These are phyloP conservation scores for Apis dorsata DNA, from an alignment of 1,140 invertebrate genomes.

Conservation along the genomic window DNA sequence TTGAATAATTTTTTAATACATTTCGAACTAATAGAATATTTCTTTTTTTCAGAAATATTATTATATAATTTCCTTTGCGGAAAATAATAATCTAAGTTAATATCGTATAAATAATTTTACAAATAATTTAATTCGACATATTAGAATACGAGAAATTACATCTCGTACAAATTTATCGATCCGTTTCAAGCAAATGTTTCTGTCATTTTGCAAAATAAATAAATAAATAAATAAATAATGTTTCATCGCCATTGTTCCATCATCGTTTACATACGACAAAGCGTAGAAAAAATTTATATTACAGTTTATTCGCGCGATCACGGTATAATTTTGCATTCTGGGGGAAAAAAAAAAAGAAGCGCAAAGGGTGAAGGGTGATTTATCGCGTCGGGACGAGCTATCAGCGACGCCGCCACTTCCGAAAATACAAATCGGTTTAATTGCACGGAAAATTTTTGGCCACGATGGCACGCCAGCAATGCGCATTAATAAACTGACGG, in stretches of 20 bases:
- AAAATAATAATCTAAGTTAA: too few species aligned
- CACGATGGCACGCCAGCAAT: slow-evolving; percentile 54
- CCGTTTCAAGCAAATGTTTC: not conserved
- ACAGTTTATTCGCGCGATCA: slow-evolving; percentile 19
- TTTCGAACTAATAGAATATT: too few species aligned
- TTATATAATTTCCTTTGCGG: too few species aligned
- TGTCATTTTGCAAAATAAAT: not conserved
- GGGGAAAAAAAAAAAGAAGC: not conserved
- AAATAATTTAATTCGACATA: too few species aligned
- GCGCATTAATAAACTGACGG: slow-evolving; percentile 65
- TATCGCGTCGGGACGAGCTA: slow-evolving; percentile 24
- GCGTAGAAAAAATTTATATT: slow-evolving; percentile 17
- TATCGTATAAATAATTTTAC: too few species aligned
- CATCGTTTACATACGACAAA: slow-evolving; percentile 2
- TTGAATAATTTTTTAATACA: not conserved
- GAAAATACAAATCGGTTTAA: slow-evolving; percentile 64
- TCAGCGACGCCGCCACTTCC: slow-evolving; percentile 43
- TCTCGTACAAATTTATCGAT: not conserved
- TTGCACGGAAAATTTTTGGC: slow-evolving; percentile 66
- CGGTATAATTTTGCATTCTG: not conserved
- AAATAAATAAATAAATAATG: not conserved
- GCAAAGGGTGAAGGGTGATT: slow-evolving; percentile 23
- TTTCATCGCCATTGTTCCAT: slow-evolving; percentile 26
- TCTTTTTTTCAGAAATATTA: too few species aligned
- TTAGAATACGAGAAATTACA: not conserved